Percentiles rank a stretch among this genome's conserved stretches.
Conservation (phyloP, 1,140 invertebrate species). For the Nephila pilipes region DNA sequence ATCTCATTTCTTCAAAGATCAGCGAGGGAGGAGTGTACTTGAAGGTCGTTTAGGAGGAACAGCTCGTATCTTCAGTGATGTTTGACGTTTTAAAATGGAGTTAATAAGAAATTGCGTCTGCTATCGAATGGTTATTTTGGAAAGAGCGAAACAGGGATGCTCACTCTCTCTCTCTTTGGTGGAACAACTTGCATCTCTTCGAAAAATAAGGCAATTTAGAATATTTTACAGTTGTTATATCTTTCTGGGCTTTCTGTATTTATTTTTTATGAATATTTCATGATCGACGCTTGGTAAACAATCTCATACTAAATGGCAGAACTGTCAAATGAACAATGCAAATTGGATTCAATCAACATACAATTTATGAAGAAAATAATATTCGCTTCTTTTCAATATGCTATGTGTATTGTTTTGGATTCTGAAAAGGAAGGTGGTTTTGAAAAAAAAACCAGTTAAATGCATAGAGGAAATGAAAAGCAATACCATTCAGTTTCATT, state of each 20-base stretch:
- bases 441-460: too few species aligned
- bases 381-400: too few species aligned
- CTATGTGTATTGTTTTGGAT: too few species aligned
- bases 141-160: not conserved
- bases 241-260: not conserved
- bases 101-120: not conserved
- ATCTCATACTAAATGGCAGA: too few species aligned
- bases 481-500: too few species aligned
- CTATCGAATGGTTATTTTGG: not conserved
- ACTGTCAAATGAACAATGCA: too few species aligned
- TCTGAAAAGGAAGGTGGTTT: too few species aligned
- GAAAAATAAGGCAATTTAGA: not conserved
- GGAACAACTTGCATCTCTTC: not conserved
- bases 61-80: not conserved
- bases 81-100: not conserved
- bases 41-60: slow-evolving; percentile 3
- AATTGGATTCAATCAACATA: too few species aligned
- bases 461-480: too few species aligned
- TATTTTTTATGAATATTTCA: not conserved
- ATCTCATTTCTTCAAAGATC: not conserved
- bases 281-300: not conserved
- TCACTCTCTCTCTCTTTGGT: too few species aligned
- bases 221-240: not conserved
- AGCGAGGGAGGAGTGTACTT: not conserved
- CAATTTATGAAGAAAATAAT: too few species aligned